Base-by-base conservation (phyloP, 2,113 vertebrate species). In the Cavia aperea region DNA sequence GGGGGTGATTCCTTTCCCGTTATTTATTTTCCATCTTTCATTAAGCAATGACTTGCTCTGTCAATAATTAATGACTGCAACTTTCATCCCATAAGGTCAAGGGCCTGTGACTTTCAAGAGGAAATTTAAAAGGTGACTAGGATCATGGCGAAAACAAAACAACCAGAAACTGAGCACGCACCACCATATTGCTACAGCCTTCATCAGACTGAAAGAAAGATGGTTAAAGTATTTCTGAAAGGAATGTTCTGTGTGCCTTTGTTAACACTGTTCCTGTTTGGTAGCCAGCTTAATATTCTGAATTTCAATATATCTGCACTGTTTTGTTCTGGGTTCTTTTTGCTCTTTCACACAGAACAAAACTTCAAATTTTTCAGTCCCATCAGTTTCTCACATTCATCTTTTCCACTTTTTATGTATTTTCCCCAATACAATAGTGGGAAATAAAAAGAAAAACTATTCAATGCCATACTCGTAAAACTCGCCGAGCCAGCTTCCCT, bases 381-480 rank as follows among this genome's bases (percentile, higher is more conserved):
- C 75, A 93, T 89, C 16, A 4, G 73, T 66, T 79, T 92, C 86
- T 91, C 63, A 73, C 49, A 12, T 93, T 94, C 54, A 56, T 91
- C 75, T 84, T 92, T 88, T 43, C n/a, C 60, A 54, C 46, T 86
- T 95, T 82, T 66, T 93, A 36, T 62, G 14, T 84, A 70, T 73
- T 91, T 90, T 81, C 70, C 62, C 86, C 26, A 75, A 93, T 91
- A 94, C 77, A 95, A 88, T 91, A 23, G 70, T 82, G 33, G 72
- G 84, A 93, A 93, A 62, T 79, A 58, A 91, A 87, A 91, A 83
- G 13, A 73, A 90, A 95, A 87, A 60, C 24, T 12, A 56, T 92
- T 83, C 79, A n/a, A 49, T 43, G 26, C 51, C 58, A 36, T 3
- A 5, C 49, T 89, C 81, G 31, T 72, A 85, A 85, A 89, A 91